Base-by-base conservation (phyloP, 2,888 invertebrate species). In the Ornithoptera alexandrae region DNA sequence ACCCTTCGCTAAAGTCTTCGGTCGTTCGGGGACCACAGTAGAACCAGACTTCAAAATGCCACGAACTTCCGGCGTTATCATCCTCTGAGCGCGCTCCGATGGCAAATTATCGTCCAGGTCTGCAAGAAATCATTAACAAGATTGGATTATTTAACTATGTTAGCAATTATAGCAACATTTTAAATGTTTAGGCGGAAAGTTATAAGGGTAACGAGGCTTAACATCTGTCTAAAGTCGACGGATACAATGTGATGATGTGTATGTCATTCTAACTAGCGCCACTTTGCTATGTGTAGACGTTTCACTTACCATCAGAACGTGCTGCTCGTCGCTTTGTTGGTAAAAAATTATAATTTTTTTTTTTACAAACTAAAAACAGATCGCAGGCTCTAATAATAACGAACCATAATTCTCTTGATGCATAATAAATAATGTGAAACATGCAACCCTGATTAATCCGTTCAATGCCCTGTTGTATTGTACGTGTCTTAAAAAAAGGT, bases 31-130 rank as follows among this genome's bases (percentile, higher is more conserved):
- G 71, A 91, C 87, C 10, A 91, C 89, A 6, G 92, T 92, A 8
- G 89, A 86, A 2, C 93, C 93, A 0, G 93, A 89, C 80, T 94
- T 94, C 62, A 94, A 79, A 62, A 94, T 94, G 2, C 94, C 93
- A 64, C 93, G 80, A n/a, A 93, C 90, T 80, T 93, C 93, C 0
- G 90, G 92, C 15, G 93, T 92, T 69, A 93, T 90, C 88, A 93
- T 93, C 68, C 92, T 86, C 74, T 93, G 93, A 5, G 94, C 94
- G 75, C 94, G 93, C 74, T 93, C 93, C 65, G 92, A 72, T 0
- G 90, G 91, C 65, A 86, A 80, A 71, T 88, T 91, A 61, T 91
- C 92, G 66, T 91, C 91, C 68, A 89, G 80, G 78, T 91, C 90
- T 90, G 86, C 8, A 83, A 84, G 71, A 12, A 64, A 67, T 15